Conservation (phyloP, 53 echinoderm and acorn worm species). For the Echinometra lucunter region DNA sequence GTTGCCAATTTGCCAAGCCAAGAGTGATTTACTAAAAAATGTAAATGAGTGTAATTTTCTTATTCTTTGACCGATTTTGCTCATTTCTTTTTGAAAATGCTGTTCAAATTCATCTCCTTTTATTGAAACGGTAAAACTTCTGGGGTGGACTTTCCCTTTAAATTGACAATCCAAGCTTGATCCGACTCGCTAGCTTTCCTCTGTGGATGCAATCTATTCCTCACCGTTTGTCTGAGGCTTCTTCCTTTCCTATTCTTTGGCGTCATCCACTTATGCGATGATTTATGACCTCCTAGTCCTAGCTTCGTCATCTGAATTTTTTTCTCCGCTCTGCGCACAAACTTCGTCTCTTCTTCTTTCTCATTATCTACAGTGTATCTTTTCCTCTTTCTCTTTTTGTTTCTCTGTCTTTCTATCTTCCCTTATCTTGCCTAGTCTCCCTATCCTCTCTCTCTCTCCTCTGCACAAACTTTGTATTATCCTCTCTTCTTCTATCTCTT, state of each 20-base stretch:
- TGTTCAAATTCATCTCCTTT: too few species aligned
- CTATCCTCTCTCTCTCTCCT: neutral
- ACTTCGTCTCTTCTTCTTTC: neutral
- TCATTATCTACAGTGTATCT: neutral
- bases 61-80: too few species aligned
- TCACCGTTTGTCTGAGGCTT: neutral
- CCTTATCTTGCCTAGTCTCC: neutral
- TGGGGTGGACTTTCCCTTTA: neutral
- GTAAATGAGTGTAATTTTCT: too few species aligned
- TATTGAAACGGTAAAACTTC: too few species aligned
- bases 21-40: too few species aligned
- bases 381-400: neutral
- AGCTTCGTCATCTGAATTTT: neutral
- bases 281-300: conserved; percentile 8
- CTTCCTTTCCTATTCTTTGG: conserved; percentile 15
- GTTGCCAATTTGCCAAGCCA: too few species aligned
- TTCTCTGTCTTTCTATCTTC: neutral
- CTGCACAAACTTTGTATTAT: neutral
- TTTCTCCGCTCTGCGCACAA: neutral
- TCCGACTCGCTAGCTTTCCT: conserved; percentile 13
- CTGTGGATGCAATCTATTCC: conserved; percentile 5
- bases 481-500: too few species aligned
- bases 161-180: neutral
- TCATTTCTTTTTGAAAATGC: too few species aligned
- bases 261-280: conserved; percentile 35